phyloP scores from a whole-genome alignment of 2,888 invertebrate species.

The Mystacides longicornis region DNA sequence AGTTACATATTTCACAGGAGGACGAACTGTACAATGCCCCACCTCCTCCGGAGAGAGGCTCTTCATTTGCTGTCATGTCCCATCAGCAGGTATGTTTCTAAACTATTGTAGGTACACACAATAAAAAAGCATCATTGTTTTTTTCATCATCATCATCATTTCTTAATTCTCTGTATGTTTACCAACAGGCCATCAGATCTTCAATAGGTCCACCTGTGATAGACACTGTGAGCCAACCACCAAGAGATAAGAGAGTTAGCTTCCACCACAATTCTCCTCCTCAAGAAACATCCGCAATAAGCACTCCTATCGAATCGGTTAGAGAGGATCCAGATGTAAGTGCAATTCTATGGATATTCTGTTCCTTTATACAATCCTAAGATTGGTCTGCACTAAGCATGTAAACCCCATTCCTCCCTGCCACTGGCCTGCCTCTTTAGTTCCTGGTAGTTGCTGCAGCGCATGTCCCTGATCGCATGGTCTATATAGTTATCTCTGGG shows the following conservation, averaged over 20 bases:
- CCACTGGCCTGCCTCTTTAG: too few species aligned
- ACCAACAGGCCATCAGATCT: background rate
- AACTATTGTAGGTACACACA: too few species aligned
- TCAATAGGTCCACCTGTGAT: background rate
- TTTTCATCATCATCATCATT: too few species aligned
- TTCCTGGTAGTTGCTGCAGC: too few species aligned
- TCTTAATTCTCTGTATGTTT: background rate
- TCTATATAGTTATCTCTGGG: too few species aligned
- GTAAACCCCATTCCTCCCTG: too few species aligned
- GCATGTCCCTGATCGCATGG: too few species aligned
- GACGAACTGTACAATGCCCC: constrained; percentile 41
- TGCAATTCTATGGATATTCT: too few species aligned
- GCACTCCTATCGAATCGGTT: constrained; percentile 36
- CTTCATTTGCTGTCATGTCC: constrained; percentile 80
- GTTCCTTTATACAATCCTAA: too few species aligned
- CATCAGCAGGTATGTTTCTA: constrained; percentile 53
- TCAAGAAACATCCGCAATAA: constrained; percentile 19
- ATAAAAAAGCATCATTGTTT: too few species aligned
- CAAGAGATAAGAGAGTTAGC: constrained; percentile 62
- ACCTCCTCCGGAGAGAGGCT: constrained; percentile 80
- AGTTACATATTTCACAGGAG: constrained; percentile 10
- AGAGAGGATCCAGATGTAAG: constrained; percentile 80
- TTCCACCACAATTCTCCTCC: constrained; percentile 59
- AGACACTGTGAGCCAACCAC: constrained; percentile 29
- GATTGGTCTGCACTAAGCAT: too few species aligned